phyloP scores from a whole-genome alignment of 2,113 vertebrate genomes.

The Bathybates hornii region DNA sequence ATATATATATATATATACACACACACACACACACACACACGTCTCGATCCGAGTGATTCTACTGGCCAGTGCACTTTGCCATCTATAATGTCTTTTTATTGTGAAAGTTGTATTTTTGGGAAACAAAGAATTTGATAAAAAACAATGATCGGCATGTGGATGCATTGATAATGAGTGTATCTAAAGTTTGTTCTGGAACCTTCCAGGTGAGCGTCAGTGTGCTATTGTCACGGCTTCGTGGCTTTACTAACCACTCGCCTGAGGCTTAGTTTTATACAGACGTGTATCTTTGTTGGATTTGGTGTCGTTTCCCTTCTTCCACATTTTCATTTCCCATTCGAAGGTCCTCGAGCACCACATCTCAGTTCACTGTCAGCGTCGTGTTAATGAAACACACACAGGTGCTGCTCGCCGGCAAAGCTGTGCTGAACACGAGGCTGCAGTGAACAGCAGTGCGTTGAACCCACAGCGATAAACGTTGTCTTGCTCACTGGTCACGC shows the following conservation, averaged over 20 bases:
- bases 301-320: slow-evolving; percentile 46
- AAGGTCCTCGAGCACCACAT: neutral
- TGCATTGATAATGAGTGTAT: neutral
- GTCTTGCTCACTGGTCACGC: neutral
- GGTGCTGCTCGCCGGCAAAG: neutral
- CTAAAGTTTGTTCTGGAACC: neutral
- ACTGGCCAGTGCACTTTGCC: neutral
- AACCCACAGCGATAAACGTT: neutral
- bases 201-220: neutral
- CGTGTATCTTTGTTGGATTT: neutral
- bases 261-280: neutral
- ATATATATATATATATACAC: fast-evolving
- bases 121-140: neutral
- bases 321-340: slow-evolving; percentile 55
- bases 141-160: neutral
- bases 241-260: neutral
- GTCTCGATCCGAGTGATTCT: neutral
- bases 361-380: neutral
- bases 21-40: too few relatives aligned
- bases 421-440: neutral
- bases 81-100: neutral
- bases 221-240: neutral
- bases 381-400: neutral
- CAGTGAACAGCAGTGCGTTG: neutral
- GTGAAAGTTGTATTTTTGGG: neutral